Evolutionary conservation across 2,888 invertebrate genomes (phyloP), one percentile per base, ranked within the genome.

Genomic region (Bellardia bayeri): DNA sequence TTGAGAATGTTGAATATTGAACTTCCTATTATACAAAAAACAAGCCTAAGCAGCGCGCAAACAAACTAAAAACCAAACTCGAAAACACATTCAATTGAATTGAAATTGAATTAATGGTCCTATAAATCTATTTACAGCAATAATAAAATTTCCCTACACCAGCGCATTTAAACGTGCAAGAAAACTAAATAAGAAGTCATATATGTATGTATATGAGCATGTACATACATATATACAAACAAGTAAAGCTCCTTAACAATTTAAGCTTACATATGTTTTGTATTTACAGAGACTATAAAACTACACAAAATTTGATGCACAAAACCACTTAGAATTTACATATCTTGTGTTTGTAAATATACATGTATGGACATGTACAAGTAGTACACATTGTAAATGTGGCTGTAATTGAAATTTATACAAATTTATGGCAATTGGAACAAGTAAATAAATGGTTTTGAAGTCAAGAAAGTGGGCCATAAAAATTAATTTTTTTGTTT

Each of bases 241-340:
- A 2, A 40, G 64, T 2, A 33, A 9, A 40, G 54, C 9, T 37
- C 8, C 23, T 23, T 30, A 49, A 56, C 54, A 72, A 72, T 72
- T 72, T 56, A 16, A 14, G 13, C 11, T 16, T 14, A 23, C 14
- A 63, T 37, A 63, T 63, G 30, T 63, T 63, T 37, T 63, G 37
- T 8, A 63, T 33, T 63, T 63, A 3, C 33, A 33, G 30, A 8
- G 11, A 0, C 14, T 37, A 37, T 14, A 63, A 40, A n/a, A 11
- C 13, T 14, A 3, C 13, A 42, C 56, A 9, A 37, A 56, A 23
- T 56, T 40, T 40, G 23, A 40, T 72, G 72, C 40, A 42, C 9
- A 51, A 64, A 76, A 76, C 51, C 76, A 64, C 40, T 64, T 76
- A 64, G 64, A 76, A 76, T 64, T 76, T 76, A 33, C 76, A 76